Evolutionary conservation across 2,888 invertebrate genomes (phyloP).

Genomic region (Odontothrips loti): DNA sequence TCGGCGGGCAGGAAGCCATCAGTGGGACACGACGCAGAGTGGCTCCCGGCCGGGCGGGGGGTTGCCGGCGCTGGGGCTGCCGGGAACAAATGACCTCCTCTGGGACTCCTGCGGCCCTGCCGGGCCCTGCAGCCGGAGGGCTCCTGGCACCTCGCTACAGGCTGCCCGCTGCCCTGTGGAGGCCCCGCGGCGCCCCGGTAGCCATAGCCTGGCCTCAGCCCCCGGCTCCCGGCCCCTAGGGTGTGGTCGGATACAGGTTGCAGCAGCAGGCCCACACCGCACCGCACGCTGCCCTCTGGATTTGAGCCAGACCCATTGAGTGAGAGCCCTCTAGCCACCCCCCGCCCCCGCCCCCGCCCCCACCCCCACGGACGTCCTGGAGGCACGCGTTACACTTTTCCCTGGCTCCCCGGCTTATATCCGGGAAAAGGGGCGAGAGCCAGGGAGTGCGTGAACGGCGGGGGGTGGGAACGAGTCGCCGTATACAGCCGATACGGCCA

Average conservation of each 20-base stretch:
- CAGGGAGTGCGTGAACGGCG: too few species aligned
- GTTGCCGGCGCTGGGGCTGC: too few species aligned
- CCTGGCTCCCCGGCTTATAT: too few species aligned
- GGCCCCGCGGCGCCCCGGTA: not conserved
- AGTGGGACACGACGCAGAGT: not conserved
- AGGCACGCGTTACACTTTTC: too few species aligned
- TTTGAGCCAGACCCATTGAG: not conserved
- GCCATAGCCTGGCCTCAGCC: not conserved
- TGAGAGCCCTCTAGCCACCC: not conserved
- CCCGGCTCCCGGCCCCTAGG: not conserved
- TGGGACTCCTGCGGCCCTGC: not conserved
- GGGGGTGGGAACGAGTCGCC: too few species aligned
- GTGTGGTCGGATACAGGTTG: not conserved
- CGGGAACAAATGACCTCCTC: constrained; percentile 4
- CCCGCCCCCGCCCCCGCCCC: too few species aligned
- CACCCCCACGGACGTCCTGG: too few species aligned
- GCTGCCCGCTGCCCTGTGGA: not conserved
- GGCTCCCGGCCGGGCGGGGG: too few species aligned
- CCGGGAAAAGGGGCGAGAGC: too few species aligned
- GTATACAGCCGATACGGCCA: too few species aligned
- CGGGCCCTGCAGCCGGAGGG: not conserved
- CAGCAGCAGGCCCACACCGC: not conserved
- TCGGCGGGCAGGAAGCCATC: constrained; percentile 12
- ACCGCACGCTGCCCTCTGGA: not conserved
- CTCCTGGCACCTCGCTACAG: not conserved